Evolutionary conservation across 2,888 invertebrate genomes (phyloP), one percentile per base, ranked within the genome.

Genomic region (Calameuta idolon): DNA sequence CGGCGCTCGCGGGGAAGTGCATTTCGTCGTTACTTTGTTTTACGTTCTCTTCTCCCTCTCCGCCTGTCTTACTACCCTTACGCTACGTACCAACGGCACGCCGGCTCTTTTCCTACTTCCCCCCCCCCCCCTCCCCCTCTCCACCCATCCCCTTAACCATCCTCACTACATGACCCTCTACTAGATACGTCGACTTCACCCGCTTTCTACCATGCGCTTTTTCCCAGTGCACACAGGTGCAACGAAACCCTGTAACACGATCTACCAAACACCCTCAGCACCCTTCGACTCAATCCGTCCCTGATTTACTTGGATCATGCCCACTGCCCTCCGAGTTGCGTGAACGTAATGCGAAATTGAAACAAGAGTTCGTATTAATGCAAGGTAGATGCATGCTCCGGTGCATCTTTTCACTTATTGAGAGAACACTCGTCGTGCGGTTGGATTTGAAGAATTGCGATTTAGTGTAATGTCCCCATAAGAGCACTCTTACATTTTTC

Each of bases 1-100:
- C 78, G 76, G 75, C 55, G 23, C 69, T 37, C 74, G 73, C 78
- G 87, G 86, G 87, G 86, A 86, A 88, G 89, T 90, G 89, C 89
- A 89, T 89, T 90, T 89, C 88, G 89, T 89, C 90, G 90, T 90
- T 90, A 90, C 90, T 90, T 90, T 90, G 91, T 91, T 91, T 90
- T 91, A 90, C 89, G 88, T 86, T 85, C 71, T 71, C 71, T 71
- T 5, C 35, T 12, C 71, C 31, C 71, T 31, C 71, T 15, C 71
- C 15, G 31, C 71, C 71, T 33, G 23, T 33, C 71, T 71, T 33
- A 31, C 71, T 71, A 33, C 71, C 71, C 31, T 33, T 31, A 12
- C 12, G 15, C 12, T 37, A 37, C 12, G 37, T 37, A 37, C 33
- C 31, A 31, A 69, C 69, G 30, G 33, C 11, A 30, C 69, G 12